Evolutionary conservation across 2,113 vertebrate genomes (phyloP).

Genomic region (Petaurus breviceps): DNA sequence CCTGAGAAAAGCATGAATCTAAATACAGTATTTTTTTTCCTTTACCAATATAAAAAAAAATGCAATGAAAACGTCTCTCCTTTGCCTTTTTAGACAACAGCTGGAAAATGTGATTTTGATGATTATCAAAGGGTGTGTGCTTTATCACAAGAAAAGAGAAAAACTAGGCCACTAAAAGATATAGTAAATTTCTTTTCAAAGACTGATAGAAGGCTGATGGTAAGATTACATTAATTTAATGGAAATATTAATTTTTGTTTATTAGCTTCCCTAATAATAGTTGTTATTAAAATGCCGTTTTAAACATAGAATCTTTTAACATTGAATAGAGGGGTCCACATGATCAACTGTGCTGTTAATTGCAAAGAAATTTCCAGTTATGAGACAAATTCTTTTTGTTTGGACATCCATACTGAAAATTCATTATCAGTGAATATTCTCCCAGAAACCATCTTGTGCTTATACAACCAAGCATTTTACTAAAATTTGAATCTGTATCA

Average conservation of each 20-base stretch:
- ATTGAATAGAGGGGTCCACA: neutral
- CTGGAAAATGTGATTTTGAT: slow-evolving; percentile 88
- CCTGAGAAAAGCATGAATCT: neutral
- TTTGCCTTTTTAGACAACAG: slow-evolving; percentile 84
- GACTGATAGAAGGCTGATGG: slow-evolving; percentile 88
- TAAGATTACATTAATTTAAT: slow-evolving; percentile 77
- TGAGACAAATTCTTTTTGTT: neutral
- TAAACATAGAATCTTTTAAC: neutral
- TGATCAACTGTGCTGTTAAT: neutral
- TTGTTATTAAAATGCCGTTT: neutral
- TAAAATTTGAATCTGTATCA: neutral
- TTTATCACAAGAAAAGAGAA: slow-evolving; percentile 67
- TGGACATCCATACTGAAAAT: neutral
- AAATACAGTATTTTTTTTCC: neutral
- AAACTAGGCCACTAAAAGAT: slow-evolving; percentile 81
- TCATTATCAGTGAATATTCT: slow-evolving; percentile 18
- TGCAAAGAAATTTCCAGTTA: neutral
- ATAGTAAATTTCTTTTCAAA: slow-evolving; percentile 90
- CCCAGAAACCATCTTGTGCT: neutral
- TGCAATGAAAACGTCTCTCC: slow-evolving; percentile 38
- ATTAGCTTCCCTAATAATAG: neutral
- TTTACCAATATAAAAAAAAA: neutral
- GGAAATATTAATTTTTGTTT: neutral
- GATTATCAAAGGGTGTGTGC: slow-evolving; percentile 83
- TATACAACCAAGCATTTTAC: neutral